A percentile compares a stretch with the other conserved stretches of the same genome.
Evolutionary conservation across 2,888 invertebrate species (phyloP).

Genomic region (Pinctada fucata): DNA sequence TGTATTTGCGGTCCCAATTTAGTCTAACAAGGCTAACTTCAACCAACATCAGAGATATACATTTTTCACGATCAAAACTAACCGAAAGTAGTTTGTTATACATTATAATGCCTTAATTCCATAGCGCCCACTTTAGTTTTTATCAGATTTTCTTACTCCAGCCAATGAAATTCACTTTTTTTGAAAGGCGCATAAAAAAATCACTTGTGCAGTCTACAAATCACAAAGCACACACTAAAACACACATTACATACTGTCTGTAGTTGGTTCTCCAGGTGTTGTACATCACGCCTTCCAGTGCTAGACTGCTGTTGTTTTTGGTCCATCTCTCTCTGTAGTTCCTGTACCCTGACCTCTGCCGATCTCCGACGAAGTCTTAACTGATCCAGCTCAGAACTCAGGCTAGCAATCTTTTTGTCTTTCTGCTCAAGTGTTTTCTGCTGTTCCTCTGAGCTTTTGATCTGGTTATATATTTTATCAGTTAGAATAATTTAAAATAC

Average conservation of each 20-base stretch:
- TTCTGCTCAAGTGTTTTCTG: constrained; percentile 54
- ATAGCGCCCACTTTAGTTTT: too few species aligned
- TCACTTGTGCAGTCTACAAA: too few species aligned
- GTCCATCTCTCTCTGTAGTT: constrained; percentile 56
- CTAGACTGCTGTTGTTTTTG: constrained; percentile 43
- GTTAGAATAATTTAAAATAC: too few species aligned
- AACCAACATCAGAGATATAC: too few species aligned
- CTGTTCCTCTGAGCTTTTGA: constrained; percentile 52
- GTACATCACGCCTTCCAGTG: constrained; percentile 42
- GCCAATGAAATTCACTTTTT: too few species aligned
- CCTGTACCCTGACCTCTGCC: constrained; percentile 51
- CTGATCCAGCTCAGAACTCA: constrained; percentile 51
- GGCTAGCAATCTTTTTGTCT: constrained; percentile 49
- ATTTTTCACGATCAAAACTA: too few species aligned
- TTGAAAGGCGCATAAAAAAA: too few species aligned
- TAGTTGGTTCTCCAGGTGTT: constrained; percentile 51
- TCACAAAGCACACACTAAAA: not conserved
- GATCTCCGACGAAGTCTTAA: constrained; percentile 50
- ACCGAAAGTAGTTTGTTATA: too few species aligned
- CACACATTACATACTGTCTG: constrained; percentile 6
- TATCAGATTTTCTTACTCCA: too few species aligned
- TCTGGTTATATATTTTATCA: not conserved
- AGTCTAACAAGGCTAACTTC: too few species aligned
- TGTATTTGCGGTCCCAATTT: too few species aligned
- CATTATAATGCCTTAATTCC: too few species aligned